phyloP scores from a whole-genome alignment of 2,888 invertebrate genomes.

The Herminia tarsipennalis region DNA sequence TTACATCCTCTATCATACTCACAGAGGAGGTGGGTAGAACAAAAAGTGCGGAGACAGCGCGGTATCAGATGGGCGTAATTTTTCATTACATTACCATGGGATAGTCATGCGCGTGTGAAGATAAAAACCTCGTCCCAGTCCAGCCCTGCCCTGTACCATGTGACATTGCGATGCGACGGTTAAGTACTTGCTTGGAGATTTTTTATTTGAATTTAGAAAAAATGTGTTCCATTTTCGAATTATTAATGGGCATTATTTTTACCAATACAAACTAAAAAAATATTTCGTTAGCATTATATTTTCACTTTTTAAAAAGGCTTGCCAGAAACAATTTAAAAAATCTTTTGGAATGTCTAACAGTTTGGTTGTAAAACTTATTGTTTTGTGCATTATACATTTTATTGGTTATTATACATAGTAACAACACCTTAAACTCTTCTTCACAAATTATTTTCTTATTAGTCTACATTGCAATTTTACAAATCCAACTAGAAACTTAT shows the following conservation, averaged over 20 bases:
- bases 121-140: constrained; percentile 70
- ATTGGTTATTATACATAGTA: no score
- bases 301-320: no score
- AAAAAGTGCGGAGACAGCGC: constrained; percentile 59
- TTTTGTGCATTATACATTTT: no score
- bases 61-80: constrained; percentile 82
- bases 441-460: no score
- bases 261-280: neutral
- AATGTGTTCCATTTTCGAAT: neutral
- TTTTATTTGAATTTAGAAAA: neutral
- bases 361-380: no score
- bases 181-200: constrained; percentile 11
- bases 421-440: no score
- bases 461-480: no score
- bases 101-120: constrained; percentile 81
- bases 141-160: constrained; percentile 65
- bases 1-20: constrained; percentile 13
- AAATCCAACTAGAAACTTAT: no score
- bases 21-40: constrained; percentile 36
- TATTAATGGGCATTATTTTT: neutral
- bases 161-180: constrained; percentile 31
- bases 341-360: no score
- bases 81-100: constrained; percentile 85
- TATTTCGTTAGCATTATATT: no score
- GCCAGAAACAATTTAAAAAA: no score